Evolutionary conservation across 1,140 invertebrate genomes (phyloP).

Genomic region (Apis cerana): DNA sequence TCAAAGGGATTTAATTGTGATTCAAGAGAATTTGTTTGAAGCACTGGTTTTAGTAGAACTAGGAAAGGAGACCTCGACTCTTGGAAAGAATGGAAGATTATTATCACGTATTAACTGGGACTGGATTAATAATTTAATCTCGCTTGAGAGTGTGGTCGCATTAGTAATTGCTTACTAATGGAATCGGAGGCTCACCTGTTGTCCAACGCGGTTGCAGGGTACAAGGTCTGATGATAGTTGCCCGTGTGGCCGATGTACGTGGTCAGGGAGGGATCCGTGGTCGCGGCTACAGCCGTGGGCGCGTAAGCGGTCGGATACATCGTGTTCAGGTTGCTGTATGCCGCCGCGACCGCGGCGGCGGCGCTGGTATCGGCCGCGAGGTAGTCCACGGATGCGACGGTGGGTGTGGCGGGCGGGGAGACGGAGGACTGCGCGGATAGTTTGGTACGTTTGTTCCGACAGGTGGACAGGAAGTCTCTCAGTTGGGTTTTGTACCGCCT

Average conservation of each 20-base stretch:
- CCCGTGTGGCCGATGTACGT: constrained; percentile 88
- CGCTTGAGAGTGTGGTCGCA: no score
- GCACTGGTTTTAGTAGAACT: no score
- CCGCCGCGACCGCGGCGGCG: constrained; percentile 86
- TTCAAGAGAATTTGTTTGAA: no score
- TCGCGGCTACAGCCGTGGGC: constrained; percentile 83
- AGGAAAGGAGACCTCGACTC: no score
- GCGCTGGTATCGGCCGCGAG: constrained; percentile 85
- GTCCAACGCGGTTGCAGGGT: constrained; percentile 87
- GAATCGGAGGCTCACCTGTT: constrained; percentile 80
- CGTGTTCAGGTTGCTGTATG: constrained; percentile 91
- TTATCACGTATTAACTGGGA: no score
- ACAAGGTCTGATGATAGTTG: constrained; percentile 87
- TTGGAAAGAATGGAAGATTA: no score
- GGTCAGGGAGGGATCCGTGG: constrained; percentile 82
- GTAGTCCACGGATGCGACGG: constrained; percentile 84
- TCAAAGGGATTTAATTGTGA: no score
- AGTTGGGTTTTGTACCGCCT: constrained; percentile 95
- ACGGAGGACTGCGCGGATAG: constrained; percentile 81
- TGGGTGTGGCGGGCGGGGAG: constrained; percentile 77
- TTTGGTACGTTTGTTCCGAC: constrained; percentile 92
- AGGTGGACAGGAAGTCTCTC: constrained; percentile 95
- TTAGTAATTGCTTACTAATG: no score
- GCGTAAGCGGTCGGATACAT: constrained; percentile 88
- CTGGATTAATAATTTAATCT: no score